Conservation (phyloP, 2,113 vertebrate genomes). For the Heterotilapia buettikoferi region DNA sequence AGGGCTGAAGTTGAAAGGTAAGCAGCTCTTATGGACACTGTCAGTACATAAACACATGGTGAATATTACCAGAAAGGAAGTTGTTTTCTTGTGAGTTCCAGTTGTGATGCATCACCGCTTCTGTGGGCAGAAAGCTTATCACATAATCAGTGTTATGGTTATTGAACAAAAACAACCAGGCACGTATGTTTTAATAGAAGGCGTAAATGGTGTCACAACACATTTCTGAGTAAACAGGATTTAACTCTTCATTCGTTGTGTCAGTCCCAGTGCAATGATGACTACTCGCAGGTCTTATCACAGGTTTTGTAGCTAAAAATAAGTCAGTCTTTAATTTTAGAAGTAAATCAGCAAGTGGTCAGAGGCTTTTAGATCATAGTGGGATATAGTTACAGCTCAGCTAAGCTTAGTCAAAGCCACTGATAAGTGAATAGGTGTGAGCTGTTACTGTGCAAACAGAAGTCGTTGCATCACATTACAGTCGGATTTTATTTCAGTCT, state of each 20-base stretch:
- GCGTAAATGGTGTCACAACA: neutral
- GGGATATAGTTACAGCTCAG: neutral
- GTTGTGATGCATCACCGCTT: neutral
- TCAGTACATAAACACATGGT: neutral
- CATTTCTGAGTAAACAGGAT: neutral
- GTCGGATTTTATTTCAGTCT: neutral
- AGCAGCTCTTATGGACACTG: slow-evolving; percentile 11
- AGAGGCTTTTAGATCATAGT: neutral
- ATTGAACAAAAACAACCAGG: neutral
- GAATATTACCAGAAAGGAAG: neutral
- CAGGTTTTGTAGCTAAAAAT: neutral
- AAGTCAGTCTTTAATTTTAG: neutral
- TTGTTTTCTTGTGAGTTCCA: neutral
- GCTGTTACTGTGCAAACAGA: neutral
- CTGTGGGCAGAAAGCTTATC: neutral
- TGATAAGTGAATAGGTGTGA: neutral
- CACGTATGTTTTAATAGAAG: neutral
- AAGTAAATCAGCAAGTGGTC: too few species aligned
- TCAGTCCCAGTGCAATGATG: neutral
- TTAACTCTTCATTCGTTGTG: neutral
- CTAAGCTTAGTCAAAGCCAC: neutral
- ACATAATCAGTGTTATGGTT: neutral
- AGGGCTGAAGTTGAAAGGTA: slow-evolving; percentile 96
- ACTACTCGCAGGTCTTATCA: neutral
- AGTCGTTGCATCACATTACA: neutral